Evolutionary conservation across 64 coral and sea anemone species (phyloP), one percentile per base, ranked within the genome.

Genomic region (Stichodactyla mertensii): DNA sequence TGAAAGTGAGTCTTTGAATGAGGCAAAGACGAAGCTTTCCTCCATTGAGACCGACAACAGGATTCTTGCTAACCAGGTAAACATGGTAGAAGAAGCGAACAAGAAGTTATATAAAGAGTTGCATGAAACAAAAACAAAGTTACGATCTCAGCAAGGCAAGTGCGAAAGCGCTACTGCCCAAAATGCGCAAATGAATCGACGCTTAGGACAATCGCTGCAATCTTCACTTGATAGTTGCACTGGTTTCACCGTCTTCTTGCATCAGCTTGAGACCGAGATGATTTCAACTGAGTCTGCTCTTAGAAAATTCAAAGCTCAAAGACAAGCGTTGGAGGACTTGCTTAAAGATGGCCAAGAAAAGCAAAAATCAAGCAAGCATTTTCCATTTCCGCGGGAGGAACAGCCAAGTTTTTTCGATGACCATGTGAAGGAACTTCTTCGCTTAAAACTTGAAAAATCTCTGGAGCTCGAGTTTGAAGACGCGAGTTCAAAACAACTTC

Each of bases 31-130:
- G 7, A 93, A 88, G 86, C 55, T 87, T 51, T 74, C 77, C 71
- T 84, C 94, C 6, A n/a, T 93, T 15, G 88, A 97, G 60, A 90
- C 94, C 11, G 88, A 97, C n/a, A 97, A 90, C 56, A 90, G 77
- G 15, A 85, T 97, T 71, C 60, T 97, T 24, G 91, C 77, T 20
- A 89, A 92, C 20, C 94, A 97, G 79, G 91, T 97, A 0, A 64
- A 61, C 12, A 93, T 97, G 94, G 70, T 87, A 51, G 92, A 97
- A 20, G 91, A 93, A 7, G 92, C 94, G 10, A 97, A 93, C 36
- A 97, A 87, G 23, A 57, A 78, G 4, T 62, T 93, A 66, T 92
- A 97, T 66, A 88, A 93, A 13, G 91, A 87, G 6, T 57, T 90
- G 27, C 45, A 88, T 27, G 94, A 97, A 28, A n/a, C 91, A 24